phyloP scores from a whole-genome alignment of 2,797 vertebrate genomes.

The Cuniculus paca region DNA sequence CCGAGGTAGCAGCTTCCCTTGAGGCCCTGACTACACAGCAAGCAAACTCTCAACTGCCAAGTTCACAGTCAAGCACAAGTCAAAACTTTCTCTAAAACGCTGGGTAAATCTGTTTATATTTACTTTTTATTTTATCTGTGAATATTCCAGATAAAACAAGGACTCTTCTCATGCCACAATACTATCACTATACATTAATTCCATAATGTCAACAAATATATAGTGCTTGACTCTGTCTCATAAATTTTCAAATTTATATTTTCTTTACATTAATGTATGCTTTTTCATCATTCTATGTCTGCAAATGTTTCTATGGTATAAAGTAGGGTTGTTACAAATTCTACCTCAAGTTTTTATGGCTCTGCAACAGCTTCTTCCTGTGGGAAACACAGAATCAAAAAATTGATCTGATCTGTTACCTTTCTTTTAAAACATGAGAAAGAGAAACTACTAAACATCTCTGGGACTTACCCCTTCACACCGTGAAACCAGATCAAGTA shows the following conservation, averaged over 20 bases:
- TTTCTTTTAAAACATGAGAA: background rate
- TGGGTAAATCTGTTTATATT: background rate
- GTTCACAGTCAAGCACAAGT: conserved; percentile 29
- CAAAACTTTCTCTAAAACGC: conserved; percentile 15
- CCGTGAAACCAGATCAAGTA: background rate
- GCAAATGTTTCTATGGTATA: background rate
- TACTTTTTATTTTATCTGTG: conserved; percentile 54
- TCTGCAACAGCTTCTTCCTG: background rate
- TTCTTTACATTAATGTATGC: background rate
- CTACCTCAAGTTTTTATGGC: background rate
- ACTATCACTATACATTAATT: background rate
- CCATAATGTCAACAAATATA: background rate
- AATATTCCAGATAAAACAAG: conserved; percentile 14
- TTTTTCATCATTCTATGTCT: background rate
- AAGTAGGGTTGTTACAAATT: background rate
- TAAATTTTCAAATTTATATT: conserved; percentile 23
- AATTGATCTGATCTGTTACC: background rate
- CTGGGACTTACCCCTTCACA: background rate
- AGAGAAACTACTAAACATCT: background rate
- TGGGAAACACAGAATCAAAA: background rate
- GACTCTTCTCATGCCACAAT: background rate
- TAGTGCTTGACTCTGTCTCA: background rate
- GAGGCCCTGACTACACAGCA: background rate
- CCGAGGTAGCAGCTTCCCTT: background rate
- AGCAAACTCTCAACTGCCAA: background rate